Evolutionary conservation across 2,888 invertebrate species (phyloP), one percentile per base, ranked within the genome.

Genomic region (Stenotaenia linearis): DNA sequence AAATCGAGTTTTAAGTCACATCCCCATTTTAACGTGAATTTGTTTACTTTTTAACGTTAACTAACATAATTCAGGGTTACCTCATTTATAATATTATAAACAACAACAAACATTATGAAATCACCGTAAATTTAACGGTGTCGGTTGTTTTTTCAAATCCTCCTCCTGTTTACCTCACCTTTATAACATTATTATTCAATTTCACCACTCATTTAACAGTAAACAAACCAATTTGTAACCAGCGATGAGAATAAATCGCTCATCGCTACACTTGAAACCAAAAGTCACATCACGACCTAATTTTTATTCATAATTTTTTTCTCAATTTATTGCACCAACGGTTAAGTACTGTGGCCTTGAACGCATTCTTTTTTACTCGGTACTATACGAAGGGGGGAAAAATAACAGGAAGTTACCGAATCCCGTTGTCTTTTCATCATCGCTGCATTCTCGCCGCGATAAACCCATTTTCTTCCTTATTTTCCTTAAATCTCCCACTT

Each of bases 291-390:
- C 69, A 1, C 69, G 69, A 69, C 69, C 69, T 23, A 25, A 69
- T 69, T 69, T 28, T 23, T 69, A 69, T 69, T 69, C 69, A 69
- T 15, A 69, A 69, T 69, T 25, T 69, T 69, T 69, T 28, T 28
- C n/a, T 28, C 25, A 12, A 50, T 69, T 69, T 69, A 69, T 69
- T 69, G 12, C 28, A 69, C 69, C 4, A 28, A 28, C 69, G 69
- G 69, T 25, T 69, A 69, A 69, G 69, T 25, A 69, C 25, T 25
- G 4, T 69, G 69, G 69, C 69, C 69, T 69, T 69, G 69, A 69
- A 69, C 69, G 69, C 69, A 69, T 69, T 69, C 50, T 69, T 69
- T 69, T 69, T 69, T 69, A 69, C 28, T 10, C n/a, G 18, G 69
- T 69, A 28, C 25, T 69, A n/a, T 23, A 69, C 25, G 23, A 12